Evolutionary conservation across 2,888 invertebrate species (phyloP), one percentile per base, ranked within the genome.

Genomic region (Tortrix viridana): DNA sequence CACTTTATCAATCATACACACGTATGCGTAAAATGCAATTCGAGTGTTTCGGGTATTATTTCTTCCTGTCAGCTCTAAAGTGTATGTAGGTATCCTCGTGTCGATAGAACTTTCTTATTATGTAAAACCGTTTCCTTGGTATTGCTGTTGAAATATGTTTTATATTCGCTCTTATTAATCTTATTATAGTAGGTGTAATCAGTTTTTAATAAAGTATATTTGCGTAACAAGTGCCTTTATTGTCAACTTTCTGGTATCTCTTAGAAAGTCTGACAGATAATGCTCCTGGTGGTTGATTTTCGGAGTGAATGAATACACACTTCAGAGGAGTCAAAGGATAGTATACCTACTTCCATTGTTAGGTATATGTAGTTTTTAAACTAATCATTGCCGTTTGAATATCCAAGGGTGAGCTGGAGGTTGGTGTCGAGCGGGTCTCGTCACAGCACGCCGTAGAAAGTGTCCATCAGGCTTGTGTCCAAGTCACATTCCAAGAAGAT

Each of bases 121-220:
- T 81, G 78, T 86, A 88, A 88, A 88, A 86, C 89, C 79, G 84
- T 85, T 80, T 89, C 85, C 86, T 89, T 88, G 89, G 89, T 88
- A 87, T 86, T 82, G 81, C 82, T 84, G 78, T 78, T 72, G 67
- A 71, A 72, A 77, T 81, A 79, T 75, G 76, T 77, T 74, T 76
- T 75, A 32, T 32, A 32, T 32, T 74, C 80, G 79, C 78, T 77
- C 79, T 81, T 74, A 74, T 66, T 72, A 70, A n/a, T n/a, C n/a
- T n/a, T n/a, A n/a, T n/a, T 69, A 73, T 5, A 23, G 9, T 9
- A 26, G 26, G 70, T 73, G 77, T 73, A 71, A 77, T 68, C 41
- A 22, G 53, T 41, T 72, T 76, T 67, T 67, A 57, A 77, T 75
- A 74, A 75, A 74, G 77, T 67, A 74, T 74, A 81, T 78, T 41